A percentile compares a stretch with the other conserved stretches of the same genome.
These are phyloP conservation scores for Panorpa germanica DNA, from an alignment of 2,888 invertebrate genomes.

Conservation along the genomic window DNA sequence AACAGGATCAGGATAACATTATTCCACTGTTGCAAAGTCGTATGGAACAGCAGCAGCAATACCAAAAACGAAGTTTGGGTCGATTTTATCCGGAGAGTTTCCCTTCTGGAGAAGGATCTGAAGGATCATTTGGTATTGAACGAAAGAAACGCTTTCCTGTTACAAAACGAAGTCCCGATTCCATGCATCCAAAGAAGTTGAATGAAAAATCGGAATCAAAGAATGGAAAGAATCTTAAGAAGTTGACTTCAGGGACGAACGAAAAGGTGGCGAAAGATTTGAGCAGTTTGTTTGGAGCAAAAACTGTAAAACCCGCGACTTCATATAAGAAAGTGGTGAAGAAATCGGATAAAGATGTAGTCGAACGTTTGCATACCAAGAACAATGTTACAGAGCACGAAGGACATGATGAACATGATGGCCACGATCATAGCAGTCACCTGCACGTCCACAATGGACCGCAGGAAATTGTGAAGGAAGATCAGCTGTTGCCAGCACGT, in stretches of 20 bases:
- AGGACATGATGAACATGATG: slow-evolving; percentile 17
- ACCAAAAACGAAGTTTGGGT: slow-evolving; percentile 12
- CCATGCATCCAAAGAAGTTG: slow-evolving; percentile 14
- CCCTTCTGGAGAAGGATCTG: slow-evolving; percentile 15
- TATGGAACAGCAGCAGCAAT: slow-evolving; percentile 2
- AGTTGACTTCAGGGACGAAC: slow-evolving; percentile 34
- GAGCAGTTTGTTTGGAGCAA: slow-evolving; percentile 41
- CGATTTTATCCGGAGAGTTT: slow-evolving; percentile 17
- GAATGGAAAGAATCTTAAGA: slow-evolving; percentile 22
- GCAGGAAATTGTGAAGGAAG: slow-evolving; percentile 16
- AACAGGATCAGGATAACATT: neutral
- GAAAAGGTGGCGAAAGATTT: slow-evolving; percentile 50
- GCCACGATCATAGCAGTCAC: slow-evolving; percentile 15
- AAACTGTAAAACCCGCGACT: slow-evolving; percentile 16
- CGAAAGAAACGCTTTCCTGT: slow-evolving; percentile 42
- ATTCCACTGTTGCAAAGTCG: neutral
- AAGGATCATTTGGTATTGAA: slow-evolving; percentile 24
- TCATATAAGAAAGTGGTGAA: slow-evolving; percentile 32
- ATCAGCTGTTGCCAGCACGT: slow-evolving; percentile 22
- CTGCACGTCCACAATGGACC: too few relatives aligned
- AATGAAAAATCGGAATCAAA: slow-evolving; percentile 17
- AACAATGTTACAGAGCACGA: slow-evolving; percentile 18
- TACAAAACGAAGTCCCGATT: slow-evolving; percentile 38
- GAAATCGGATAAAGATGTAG: slow-evolving; percentile 24
- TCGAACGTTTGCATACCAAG: slow-evolving; percentile 16